These are phyloP conservation scores for Anagyrus pseudococci DNA, from an alignment of 2,888 invertebrate species.

Conservation along the genomic window DNA sequence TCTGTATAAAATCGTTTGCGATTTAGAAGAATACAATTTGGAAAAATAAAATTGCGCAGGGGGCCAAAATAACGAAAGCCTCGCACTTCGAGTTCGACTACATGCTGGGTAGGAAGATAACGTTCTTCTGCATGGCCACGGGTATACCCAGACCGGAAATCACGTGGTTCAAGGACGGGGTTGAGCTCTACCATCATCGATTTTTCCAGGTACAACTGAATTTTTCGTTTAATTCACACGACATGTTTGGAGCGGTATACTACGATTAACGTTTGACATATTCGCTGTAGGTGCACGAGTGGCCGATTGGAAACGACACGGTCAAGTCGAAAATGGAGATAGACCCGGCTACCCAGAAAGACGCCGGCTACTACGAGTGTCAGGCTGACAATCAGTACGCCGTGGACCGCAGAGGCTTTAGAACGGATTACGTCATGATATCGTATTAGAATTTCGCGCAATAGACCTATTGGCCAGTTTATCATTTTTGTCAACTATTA, in stretches of 20 bases:
- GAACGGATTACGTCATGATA: constrained; percentile 69
- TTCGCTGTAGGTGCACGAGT: constrained; percentile 68
- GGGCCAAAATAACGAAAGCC: constrained; percentile 73
- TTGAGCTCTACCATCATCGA: constrained; percentile 75
- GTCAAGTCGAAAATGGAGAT: constrained; percentile 79
- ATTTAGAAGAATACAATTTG: too few relatives aligned
- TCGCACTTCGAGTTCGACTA: constrained; percentile 78
- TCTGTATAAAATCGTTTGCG: too few relatives aligned
- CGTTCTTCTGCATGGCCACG: constrained; percentile 77
- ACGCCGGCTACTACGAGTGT: constrained; percentile 76
- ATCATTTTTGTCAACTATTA: too few relatives aligned
- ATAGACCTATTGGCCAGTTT: too few relatives aligned
- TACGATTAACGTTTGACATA: too few relatives aligned
- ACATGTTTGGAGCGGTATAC: too few relatives aligned
- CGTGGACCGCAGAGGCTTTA: constrained; percentile 72
- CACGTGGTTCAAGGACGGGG: constrained; percentile 80
- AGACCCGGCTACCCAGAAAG: constrained; percentile 76
- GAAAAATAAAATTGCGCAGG: too few relatives aligned
- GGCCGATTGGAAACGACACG: constrained; percentile 70
- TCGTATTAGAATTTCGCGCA: constrained; percentile 34
- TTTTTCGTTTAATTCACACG: too few relatives aligned
- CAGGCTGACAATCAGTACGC: constrained; percentile 76
- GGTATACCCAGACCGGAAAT: constrained; percentile 77
- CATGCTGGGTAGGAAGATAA: constrained; percentile 77
- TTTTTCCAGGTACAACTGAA: constrained; percentile 68